phyloP scores from a whole-genome alignment of 1,140 invertebrate species.

The Dryas iulia region DNA sequence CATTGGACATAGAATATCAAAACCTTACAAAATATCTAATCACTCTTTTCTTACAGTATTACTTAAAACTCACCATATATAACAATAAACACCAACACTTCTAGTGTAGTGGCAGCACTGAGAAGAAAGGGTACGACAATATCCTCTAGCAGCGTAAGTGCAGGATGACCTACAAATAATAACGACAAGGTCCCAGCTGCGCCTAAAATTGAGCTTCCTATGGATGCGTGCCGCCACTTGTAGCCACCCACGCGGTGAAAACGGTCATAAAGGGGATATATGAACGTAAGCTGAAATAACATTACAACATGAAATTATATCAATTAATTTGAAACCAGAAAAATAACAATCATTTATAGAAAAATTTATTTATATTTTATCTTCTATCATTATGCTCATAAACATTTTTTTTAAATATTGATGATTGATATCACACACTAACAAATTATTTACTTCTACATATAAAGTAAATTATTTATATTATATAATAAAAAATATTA shows the following conservation, averaged over 20 bases:
- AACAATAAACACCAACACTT: constrained; percentile 58
- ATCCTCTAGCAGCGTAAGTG: constrained; percentile 48
- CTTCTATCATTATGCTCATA: too few relatives aligned
- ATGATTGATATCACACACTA: too few relatives aligned
- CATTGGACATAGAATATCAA: too few relatives aligned
- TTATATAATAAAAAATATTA: too few relatives aligned
- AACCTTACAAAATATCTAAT: too few relatives aligned
- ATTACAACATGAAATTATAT: background rate
- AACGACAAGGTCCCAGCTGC: constrained; percentile 33
- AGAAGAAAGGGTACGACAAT: constrained; percentile 47
- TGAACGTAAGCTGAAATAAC: constrained; percentile 42
- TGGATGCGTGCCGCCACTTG: constrained; percentile 49
- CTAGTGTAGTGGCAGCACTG: constrained; percentile 44
- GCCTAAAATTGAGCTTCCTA: constrained; percentile 40
- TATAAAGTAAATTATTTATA: too few relatives aligned
- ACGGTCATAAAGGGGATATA: constrained; percentile 60
- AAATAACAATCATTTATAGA: too few relatives aligned
- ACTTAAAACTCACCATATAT: constrained; percentile 53
- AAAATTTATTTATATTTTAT: too few relatives aligned
- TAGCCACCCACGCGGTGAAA: constrained; percentile 45
- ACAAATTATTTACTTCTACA: too few relatives aligned
- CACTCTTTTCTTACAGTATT: background rate
- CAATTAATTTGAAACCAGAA: too few relatives aligned
- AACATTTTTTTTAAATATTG: background rate
- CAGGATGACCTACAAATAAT: constrained; percentile 39